These are phyloP conservation scores for Vollenhovia emeryi DNA, from an alignment of 1,140 invertebrate species.

Conservation along the genomic window DNA sequence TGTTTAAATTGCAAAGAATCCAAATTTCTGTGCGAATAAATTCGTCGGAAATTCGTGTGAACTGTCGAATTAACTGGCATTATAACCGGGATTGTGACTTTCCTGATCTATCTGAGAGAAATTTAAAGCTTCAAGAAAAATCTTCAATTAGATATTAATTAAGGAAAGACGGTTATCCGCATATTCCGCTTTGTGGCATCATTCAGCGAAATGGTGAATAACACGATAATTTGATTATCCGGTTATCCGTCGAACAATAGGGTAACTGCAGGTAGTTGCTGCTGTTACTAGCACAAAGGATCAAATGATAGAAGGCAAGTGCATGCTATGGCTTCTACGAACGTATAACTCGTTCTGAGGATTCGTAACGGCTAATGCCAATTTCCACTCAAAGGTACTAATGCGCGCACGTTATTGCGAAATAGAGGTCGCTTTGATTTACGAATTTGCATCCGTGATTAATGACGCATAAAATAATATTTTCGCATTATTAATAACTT, in stretches of 20 bases:
- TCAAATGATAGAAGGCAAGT: slow-evolving; percentile 64
- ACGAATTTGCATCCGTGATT: slow-evolving; percentile 13
- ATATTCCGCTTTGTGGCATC: slow-evolving; percentile 40
- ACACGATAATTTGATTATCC: slow-evolving; percentile 78
- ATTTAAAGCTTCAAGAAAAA: slow-evolving; percentile 52
- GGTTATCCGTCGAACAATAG: slow-evolving; percentile 75
- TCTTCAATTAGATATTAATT: slow-evolving; percentile 78
- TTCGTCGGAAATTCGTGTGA: slow-evolving; percentile 22
- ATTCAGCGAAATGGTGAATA: slow-evolving; percentile 63
- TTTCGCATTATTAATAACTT: neutral
- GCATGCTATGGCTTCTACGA: slow-evolving; percentile 66
- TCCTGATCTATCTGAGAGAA: neutral
- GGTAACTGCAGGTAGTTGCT: slow-evolving; percentile 76
- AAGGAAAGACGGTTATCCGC: slow-evolving; percentile 70
- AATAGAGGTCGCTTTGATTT: neutral
- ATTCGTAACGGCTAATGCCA: slow-evolving; percentile 72
- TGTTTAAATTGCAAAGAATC: slow-evolving; percentile 49
- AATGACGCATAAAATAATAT: neutral
- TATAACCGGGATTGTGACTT: neutral
- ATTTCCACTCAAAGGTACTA: slow-evolving; percentile 73
- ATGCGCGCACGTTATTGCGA: slow-evolving; percentile 44
- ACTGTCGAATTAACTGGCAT: neutral
- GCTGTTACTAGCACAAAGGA: slow-evolving; percentile 73
- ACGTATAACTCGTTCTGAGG: slow-evolving; percentile 75
- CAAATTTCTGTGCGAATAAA: slow-evolving; percentile 31